Base-by-base conservation (phyloP, 2,888 invertebrate species). In the Chrysina gloriosa region DNA sequence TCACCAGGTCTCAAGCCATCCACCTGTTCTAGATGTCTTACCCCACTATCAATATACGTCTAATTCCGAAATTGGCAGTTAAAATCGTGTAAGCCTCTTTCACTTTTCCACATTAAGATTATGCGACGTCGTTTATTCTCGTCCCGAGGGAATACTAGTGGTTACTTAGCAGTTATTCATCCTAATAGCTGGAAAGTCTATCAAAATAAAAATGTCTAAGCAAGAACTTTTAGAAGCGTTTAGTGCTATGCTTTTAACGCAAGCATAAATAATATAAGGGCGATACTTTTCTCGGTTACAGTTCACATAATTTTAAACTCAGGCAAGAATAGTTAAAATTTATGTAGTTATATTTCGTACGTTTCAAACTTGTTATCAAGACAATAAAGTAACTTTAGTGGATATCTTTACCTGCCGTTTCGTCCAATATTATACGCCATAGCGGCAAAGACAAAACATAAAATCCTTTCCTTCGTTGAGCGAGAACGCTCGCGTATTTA, bases 391-490 rank as follows among this genome's bases (percentile, higher is more conserved):
- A 61, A 61, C 58, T 61, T 42, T 39, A 23, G 5, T 23, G 39
- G 23, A 45, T 61, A 61, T 61, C 45, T 61, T 42, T 42, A 42
- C 45, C 42, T 61, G 16, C 9, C 25, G 42, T 27, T 42, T 9
- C 58, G 23, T 61, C 25, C 42, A 42, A 61, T 19, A 61, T 61
- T 61, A 45, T 42, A 23, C 58, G 16, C 27, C 42, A 16, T 25
- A 27, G 14, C 16, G 29, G 42, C 25, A 61, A 61, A 42, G 42
- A 61, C 58, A 61, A 61, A 61, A 61, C 58, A 27, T 61, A 61
- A 61, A 61, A 61, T 61, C 58, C 42, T 29, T 61, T 42, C 58
- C 58, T 61, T 42, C 58, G 42, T 25, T 27, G 31, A 45, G 45
- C 21, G 19, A n/a, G 31, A 52, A 31, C 52, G 25, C 31, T 52